Evolutionary conservation across 92 coral and sea anemone genomes (phyloP).

Genomic region (Porites evermanni): DNA sequence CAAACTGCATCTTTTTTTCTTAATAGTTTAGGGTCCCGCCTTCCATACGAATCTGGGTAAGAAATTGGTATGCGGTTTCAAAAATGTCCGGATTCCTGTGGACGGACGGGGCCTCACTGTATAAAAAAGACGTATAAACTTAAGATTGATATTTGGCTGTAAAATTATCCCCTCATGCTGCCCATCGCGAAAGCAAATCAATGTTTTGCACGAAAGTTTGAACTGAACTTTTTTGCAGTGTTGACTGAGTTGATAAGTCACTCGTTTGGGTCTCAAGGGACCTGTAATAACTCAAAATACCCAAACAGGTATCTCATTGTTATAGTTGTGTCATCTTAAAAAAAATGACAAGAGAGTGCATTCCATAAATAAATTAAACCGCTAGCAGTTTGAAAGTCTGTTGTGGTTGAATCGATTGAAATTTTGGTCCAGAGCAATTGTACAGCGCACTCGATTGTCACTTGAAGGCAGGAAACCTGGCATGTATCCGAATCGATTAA

Average conservation of each 20-base stretch:
- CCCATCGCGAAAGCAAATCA: too few relatives aligned
- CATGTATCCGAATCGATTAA: constrained; percentile 27
- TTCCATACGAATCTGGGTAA: too few relatives aligned
- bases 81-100: too few relatives aligned
- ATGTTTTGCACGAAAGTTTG: too few relatives aligned
- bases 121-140: too few relatives aligned
- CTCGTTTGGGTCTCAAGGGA: background rate
- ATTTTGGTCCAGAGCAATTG: constrained; percentile 26
- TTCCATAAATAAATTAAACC: constrained; percentile 39
- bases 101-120: too few relatives aligned
- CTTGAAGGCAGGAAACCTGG: background rate
- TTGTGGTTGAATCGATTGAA: constrained; percentile 24
- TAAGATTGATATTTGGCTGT: too few relatives aligned
- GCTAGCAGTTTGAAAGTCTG: constrained; percentile 19
- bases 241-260: too few relatives aligned
- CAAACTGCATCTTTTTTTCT: too few relatives aligned
- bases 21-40: too few relatives aligned
- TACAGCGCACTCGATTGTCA: background rate
- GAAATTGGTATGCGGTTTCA: too few relatives aligned
- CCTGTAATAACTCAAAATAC: constrained; percentile 25
- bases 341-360: constrained; percentile 27
- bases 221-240: background rate
- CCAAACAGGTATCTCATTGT: constrained; percentile 41
- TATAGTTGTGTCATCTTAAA: background rate
- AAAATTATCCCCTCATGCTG: too few relatives aligned